These are phyloP conservation scores for Brachypalpus laphriformis DNA, from an alignment of 2,888 invertebrate species.

Conservation along the genomic window DNA sequence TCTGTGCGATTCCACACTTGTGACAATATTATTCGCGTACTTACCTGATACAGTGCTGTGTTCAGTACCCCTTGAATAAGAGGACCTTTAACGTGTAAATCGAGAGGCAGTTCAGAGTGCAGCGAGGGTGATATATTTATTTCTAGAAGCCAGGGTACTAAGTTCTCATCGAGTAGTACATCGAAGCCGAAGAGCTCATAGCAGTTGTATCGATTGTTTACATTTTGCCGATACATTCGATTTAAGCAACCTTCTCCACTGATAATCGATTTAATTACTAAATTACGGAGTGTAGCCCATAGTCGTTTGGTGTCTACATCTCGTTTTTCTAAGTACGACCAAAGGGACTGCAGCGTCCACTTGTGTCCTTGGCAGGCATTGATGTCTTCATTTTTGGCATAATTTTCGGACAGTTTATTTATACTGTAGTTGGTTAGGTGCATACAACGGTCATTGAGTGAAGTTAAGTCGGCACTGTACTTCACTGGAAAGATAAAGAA, in stretches of 20 bases:
- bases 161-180: constrained; percentile 93
- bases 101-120: constrained; percentile 93
- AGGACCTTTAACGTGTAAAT: constrained; percentile 96
- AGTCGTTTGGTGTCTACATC: constrained; percentile 90
- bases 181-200: constrained; percentile 98
- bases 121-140: constrained; percentile 96
- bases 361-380: constrained; percentile 96
- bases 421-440: constrained; percentile 96
- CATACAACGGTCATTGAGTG: constrained; percentile 93
- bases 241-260: constrained; percentile 92
- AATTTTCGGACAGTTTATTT: constrained; percentile 93
- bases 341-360: constrained; percentile 90
- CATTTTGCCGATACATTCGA: constrained; percentile 88
- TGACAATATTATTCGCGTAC: too few relatives aligned
- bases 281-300: constrained; percentile 93
- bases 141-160: constrained; percentile 98
- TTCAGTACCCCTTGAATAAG: constrained; percentile 95
- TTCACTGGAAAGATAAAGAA: constrained; percentile 85
- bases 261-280: constrained; percentile 96
- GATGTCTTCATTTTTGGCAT: constrained; percentile 95
- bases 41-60: constrained; percentile 95
- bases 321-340: constrained; percentile 85
- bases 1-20: neutral
- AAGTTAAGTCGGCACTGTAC: constrained; percentile 90
- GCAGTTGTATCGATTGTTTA: constrained; percentile 92